Evolutionary conservation across 1,140 invertebrate genomes (phyloP).

Genomic region (Eumeta japonica): DNA sequence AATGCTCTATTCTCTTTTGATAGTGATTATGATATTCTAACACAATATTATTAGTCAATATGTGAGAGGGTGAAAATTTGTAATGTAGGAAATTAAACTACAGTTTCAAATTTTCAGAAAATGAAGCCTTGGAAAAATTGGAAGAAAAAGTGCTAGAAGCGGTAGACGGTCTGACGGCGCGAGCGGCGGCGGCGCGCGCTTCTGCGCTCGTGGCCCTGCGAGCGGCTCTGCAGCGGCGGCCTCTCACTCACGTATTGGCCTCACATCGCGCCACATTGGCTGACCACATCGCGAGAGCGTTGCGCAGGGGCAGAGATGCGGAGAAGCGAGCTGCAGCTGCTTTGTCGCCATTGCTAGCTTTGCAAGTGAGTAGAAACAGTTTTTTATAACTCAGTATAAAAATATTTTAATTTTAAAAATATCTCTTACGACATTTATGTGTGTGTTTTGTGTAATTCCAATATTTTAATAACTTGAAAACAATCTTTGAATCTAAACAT

Average conservation of each 20-base stretch:
- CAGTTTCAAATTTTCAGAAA: slow-evolving; percentile 49
- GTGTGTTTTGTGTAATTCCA: neutral
- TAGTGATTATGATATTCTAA: too few relatives aligned
- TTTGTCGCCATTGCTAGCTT: slow-evolving; percentile 73
- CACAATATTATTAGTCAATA: too few relatives aligned
- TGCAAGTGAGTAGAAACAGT: slow-evolving; percentile 74
- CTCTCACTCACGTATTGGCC: slow-evolving; percentile 74
- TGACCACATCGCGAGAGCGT: slow-evolving; percentile 74
- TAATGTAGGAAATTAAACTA: too few relatives aligned
- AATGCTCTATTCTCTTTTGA: too few relatives aligned
- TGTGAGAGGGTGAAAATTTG: too few relatives aligned
- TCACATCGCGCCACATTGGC: slow-evolving; percentile 77
- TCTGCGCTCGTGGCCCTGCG: slow-evolving; percentile 71
- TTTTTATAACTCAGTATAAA: neutral
- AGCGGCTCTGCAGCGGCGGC: slow-evolving; percentile 76
- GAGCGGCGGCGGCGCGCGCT: slow-evolving; percentile 79
- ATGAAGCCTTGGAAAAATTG: slow-evolving; percentile 71
- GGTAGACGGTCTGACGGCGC: slow-evolving; percentile 82
- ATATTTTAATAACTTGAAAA: neutral
- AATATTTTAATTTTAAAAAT: slow-evolving; percentile 1
- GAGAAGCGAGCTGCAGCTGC: slow-evolving; percentile 80
- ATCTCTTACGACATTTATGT: neutral
- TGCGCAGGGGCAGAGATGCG: slow-evolving; percentile 78
- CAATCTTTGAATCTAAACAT: neutral
- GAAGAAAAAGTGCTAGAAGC: slow-evolving; percentile 87